Percentiles rank a stretch among this genome's conserved stretches.
Conservation (phyloP, 1,140 invertebrate genomes). For the Bombus breviceps region DNA sequence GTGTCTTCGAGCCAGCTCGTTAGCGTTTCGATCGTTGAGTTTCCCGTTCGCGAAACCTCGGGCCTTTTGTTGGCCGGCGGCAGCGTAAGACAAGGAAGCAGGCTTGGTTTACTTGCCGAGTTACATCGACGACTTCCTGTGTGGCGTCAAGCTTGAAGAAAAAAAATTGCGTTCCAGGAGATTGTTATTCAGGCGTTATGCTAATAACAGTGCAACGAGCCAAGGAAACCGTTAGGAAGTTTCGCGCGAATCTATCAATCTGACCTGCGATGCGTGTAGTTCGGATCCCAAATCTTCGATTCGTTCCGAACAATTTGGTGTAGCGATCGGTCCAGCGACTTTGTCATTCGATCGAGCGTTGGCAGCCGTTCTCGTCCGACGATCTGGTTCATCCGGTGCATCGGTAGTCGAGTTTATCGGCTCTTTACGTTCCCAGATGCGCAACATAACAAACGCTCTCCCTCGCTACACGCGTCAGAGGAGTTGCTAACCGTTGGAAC, state of each 20-base stretch:
- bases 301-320: not conserved
- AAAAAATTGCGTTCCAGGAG: slow-evolving; percentile 50
- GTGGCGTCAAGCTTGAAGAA: not conserved
- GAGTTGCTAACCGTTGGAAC: not conserved
- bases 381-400: not conserved
- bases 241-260: slow-evolving; percentile 40
- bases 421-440: not conserved
- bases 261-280: not conserved
- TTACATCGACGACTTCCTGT: not conserved
- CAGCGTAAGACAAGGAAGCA: not conserved
- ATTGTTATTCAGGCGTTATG: slow-evolving; percentile 68
- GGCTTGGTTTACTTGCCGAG: slow-evolving; percentile 7
- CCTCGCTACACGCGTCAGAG: no score
- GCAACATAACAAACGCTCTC: no score
- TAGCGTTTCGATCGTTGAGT: not conserved
- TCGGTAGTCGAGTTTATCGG: no score
- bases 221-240: slow-evolving; percentile 57
- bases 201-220: slow-evolving; percentile 55
- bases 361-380: no score
- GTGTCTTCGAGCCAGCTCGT: not conserved
- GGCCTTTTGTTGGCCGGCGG: not conserved
- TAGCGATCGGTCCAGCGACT: not conserved
- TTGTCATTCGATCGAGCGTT: not conserved
- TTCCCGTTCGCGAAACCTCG: not conserved
- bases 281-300: not conserved